Base-by-base conservation (phyloP, 2,888 invertebrate genomes). In the Orgyia antiqua region DNA sequence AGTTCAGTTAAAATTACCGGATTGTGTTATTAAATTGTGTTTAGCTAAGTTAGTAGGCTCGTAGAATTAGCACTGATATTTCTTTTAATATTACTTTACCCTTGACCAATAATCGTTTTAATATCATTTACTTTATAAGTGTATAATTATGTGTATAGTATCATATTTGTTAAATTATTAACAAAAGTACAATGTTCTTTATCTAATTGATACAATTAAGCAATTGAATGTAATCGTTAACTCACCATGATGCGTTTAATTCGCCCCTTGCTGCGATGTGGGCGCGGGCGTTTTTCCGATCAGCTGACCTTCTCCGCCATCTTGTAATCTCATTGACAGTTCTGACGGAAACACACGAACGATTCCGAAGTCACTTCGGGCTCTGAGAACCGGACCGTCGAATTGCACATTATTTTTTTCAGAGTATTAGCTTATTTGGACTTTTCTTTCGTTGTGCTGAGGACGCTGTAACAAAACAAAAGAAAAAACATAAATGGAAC, bases 241-340 rank as follows among this genome's bases (percentile, higher is more conserved):
- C 48, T 71, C 61, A 87, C 87, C 87, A 87, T 87, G 70, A 86
- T 87, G 74, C 74, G 79, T 68, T 73, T 68, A 50, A 74, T 58
- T 59, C 74, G 76, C 70, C 82, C 75, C 68, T 69, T 74, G 59
- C 63, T 62, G 45, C 51, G 66, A 57, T 67, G 67, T 70, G 62
- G 70, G 73, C 78, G 80, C 76, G 79, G 75, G 72, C 66, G 61
- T 50, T 50, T 53, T 58, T 68, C 61, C 57, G 69, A 87, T 87
- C 87, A 87, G 86, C 87, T 87, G 73, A 86, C 76, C 54, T 84
- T 78, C 47, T 79, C 86, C 68, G 78, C 79, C 83, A 83, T 83
- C 42, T 68, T 73, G 63, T 2, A n/a, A 38, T 46, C 58, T 77
- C 69, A 79, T 55, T 75, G 71, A 66, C 70, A 67, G 57, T 50